Base-by-base conservation (phyloP, 2,888 invertebrate species). In the Alloscopus bannaensis region DNA sequence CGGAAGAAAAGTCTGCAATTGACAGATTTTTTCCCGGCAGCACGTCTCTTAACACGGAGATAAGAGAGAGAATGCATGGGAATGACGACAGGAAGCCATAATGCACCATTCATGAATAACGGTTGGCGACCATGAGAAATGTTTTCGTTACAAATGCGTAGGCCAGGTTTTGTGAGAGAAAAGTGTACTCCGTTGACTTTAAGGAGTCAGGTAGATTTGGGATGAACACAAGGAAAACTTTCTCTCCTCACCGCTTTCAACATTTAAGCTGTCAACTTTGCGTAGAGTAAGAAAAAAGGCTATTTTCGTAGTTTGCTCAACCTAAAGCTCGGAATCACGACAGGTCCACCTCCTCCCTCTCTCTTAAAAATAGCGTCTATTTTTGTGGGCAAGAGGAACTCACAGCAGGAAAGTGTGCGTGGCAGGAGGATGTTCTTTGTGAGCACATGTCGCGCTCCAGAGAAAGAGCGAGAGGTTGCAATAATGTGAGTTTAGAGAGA, bases 211-310 rank as follows among this genome's bases (percentile, higher is more conserved):
- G n/a, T n/a, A n/a, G n/a, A n/a, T n/a, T 29, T 22, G 16, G n/a
- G 3, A 47, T 45, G 18, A 18, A 45, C 45, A 26, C 28, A 36
- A 68, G 59, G 47, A 57, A 22, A 47, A 40, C 62, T 62, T 47
- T 36, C 62, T 45, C 16, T 36, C 55, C 64, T 73, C 42, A 42
- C 65, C 42, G 64, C 55, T 73, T 73, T n/a, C n/a, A n/a, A n/a
- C 57, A 70, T 78, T 78, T 70, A 62, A 70, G 70, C 77, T 78
- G 77, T 70, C 77, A 78, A 78, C 77, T 57, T 68, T 11, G 69
- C 59, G 70, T 59, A 59, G 40, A 50, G 59, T 64, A 65, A n/a
- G n/a, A n/a, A n/a, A n/a, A 70, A 78, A 76, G 59, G 62, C 75
- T 55, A 62, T 64, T 70, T 69, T 69, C 64, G 64, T 64, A 69